Evolutionary conservation across 2,888 invertebrate species (phyloP).

Genomic region (Physocephala rufipes): DNA sequence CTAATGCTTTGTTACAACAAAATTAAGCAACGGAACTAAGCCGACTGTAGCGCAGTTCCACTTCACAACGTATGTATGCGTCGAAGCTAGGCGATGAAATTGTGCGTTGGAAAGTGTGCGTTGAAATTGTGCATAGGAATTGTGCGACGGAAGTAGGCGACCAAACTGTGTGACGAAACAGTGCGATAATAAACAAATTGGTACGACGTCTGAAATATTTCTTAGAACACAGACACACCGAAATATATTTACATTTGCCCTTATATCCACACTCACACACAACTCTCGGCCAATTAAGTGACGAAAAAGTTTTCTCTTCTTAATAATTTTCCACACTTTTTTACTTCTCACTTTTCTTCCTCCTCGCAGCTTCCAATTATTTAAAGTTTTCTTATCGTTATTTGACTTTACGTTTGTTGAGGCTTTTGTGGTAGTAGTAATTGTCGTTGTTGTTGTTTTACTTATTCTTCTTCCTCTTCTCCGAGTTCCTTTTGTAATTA

Average conservation of each 20-base stretch:
- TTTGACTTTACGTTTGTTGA: too few species aligned
- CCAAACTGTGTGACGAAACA: too few species aligned
- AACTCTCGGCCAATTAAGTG: conserved; percentile 22
- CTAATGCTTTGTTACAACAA: conserved; percentile 10
- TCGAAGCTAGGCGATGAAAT: too few species aligned
- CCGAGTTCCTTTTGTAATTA: not conserved
- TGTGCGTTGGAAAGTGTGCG: too few species aligned
- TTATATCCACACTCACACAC: conserved; percentile 6
- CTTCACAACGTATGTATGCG: too few species aligned
- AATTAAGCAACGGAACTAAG: too few species aligned
- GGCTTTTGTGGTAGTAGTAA: not conserved
- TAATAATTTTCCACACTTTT: not conserved
- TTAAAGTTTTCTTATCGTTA: conserved; percentile 6
- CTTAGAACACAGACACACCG: too few species aligned
- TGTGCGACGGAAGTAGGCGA: too few species aligned
- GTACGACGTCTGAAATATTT: conserved; percentile 17
- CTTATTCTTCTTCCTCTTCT: not conserved
- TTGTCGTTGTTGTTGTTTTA: not conserved
- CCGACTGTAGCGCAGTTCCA: too few species aligned
- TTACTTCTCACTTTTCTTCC: conserved; percentile 3
- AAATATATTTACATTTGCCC: too few species aligned
- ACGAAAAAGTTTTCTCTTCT: conserved; percentile 10
- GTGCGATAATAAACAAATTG: conserved; percentile 15
- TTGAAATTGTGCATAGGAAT: too few species aligned
- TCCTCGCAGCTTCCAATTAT: conserved; percentile 13